These are phyloP conservation scores for Drosophila incognita DNA, from an alignment of 2,888 invertebrate species.

Conservation along the genomic window DNA sequence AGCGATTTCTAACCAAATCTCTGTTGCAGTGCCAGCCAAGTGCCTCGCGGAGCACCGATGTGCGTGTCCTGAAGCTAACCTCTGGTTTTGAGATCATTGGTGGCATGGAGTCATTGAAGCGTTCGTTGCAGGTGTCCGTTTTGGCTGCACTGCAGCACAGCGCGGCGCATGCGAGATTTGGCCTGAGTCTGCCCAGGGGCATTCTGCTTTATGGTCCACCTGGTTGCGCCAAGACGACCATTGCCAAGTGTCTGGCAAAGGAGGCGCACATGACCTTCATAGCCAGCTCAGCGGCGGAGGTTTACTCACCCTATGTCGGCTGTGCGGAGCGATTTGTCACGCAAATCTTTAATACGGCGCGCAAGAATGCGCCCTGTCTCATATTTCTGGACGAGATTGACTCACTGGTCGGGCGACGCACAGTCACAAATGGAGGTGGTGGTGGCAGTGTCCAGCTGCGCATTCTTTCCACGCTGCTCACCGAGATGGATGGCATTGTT, in stretches of 20 bases:
- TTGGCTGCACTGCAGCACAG: slow-evolving; percentile 87
- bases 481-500: slow-evolving; percentile 89
- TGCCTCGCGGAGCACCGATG: slow-evolving; percentile 85
- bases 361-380: slow-evolving; percentile 87
- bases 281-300: slow-evolving; percentile 87
- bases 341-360: slow-evolving; percentile 87
- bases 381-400: slow-evolving; percentile 89
- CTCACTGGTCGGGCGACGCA: slow-evolving; percentile 85
- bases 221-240: slow-evolving; percentile 88
- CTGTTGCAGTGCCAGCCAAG: slow-evolving; percentile 73
- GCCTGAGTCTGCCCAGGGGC: slow-evolving; percentile 87
- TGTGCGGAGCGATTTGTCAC: slow-evolving; percentile 87
- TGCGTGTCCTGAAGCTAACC: slow-evolving; percentile 83
- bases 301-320: slow-evolving; percentile 89
- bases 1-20: slow-evolving; percentile 18
- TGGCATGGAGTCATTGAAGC: slow-evolving; percentile 86
- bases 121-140: slow-evolving; percentile 86
- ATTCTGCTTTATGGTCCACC: slow-evolving; percentile 88
- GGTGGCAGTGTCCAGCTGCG: slow-evolving; percentile 86
- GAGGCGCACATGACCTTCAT: slow-evolving; percentile 86
- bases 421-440: slow-evolving; percentile 54
- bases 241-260: slow-evolving; percentile 87
- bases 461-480: slow-evolving; percentile 87
- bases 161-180: slow-evolving; percentile 86
- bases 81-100: slow-evolving; percentile 86